These are phyloP conservation scores for Hybos culiciformis DNA, from an alignment of 2,888 invertebrate genomes.

Conservation along the genomic window DNA sequence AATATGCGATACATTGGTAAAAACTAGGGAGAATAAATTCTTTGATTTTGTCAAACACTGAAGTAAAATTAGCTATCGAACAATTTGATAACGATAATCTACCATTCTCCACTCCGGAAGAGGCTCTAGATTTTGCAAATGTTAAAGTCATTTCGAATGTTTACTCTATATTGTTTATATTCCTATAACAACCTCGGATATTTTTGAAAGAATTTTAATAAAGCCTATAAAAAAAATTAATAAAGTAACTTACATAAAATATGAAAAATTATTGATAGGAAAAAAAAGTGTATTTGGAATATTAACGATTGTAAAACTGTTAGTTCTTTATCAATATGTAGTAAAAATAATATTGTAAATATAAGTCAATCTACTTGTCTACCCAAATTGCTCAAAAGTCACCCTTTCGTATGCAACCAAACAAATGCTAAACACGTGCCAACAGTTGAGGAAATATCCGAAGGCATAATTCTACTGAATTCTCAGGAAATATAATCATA, in stretches of 20 bases:
- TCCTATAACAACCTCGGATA: conserved; percentile 8
- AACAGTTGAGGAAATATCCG: conserved; percentile 10
- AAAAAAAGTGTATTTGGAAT: conserved; percentile 8
- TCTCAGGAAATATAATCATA: no score
- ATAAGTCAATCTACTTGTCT: conserved; percentile 12
- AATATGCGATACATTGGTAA: conserved; percentile 12
- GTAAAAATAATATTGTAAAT: conserved; percentile 8
- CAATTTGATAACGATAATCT: conserved; percentile 13
- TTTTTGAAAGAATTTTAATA: conserved; percentile 8
- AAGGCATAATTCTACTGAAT: conserved; percentile 13
- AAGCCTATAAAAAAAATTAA: conserved; percentile 11
- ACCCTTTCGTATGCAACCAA: conserved; percentile 8
- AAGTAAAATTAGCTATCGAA: conserved; percentile 12
- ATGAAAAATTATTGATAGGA: conserved; percentile 8
- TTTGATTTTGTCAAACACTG: conserved; percentile 12
- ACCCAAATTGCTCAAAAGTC: conserved; percentile 12
- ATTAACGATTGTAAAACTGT: conserved; percentile 7
- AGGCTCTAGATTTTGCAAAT: conserved; percentile 9
- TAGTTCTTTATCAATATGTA: conserved; percentile 10
- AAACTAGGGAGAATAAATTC: conserved; percentile 13
- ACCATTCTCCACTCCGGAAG: conserved; percentile 9
- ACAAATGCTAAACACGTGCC: conserved; percentile 10
- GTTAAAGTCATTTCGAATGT: conserved; percentile 8
- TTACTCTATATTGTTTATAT: conserved; percentile 8
- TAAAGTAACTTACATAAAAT: conserved; percentile 8